Percentiles rank a stretch among this genome's conserved stretches.
Evolutionary conservation across 2,797 vertebrate species (phyloP).

Genomic region (Cottoperca gobio): DNA sequence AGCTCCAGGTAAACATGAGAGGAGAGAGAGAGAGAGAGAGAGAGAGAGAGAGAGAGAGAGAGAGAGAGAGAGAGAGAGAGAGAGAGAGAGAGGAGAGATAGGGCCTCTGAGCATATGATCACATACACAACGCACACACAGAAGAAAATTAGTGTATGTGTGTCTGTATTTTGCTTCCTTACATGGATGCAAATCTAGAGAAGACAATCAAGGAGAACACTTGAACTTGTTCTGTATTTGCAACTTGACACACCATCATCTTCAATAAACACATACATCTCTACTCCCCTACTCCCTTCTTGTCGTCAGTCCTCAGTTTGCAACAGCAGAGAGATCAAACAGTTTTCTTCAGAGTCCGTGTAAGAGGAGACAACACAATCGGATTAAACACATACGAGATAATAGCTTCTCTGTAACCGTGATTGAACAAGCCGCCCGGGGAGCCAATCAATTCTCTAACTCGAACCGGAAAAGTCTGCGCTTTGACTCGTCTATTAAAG

Average conservation of each 20-base stretch:
- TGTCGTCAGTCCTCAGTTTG: constrained; percentile 21
- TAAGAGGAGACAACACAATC: constrained; percentile 48
- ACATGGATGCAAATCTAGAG: constrained; percentile 36
- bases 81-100: constrained; percentile 27
- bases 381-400: constrained; percentile 58
- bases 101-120: constrained; percentile 49
- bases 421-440: constrained; percentile 56
- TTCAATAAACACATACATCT: constrained; percentile 34
- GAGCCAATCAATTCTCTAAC: constrained; percentile 64
- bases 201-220: constrained; percentile 45
- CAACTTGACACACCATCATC: constrained; percentile 40
- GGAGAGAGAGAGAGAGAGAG: constrained; percentile 12
- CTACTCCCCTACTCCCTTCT: neutral
- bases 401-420: constrained; percentile 69
- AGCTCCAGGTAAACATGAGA: constrained; percentile 68
- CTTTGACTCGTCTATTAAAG: constrained; percentile 8
- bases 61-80: no score
- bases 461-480: constrained; percentile 29
- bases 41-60: no score
- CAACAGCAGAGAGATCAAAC: constrained; percentile 35
- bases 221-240: constrained; percentile 41
- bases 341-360: constrained; percentile 18
- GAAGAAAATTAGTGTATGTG: no score
- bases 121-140: constrained; percentile 12
- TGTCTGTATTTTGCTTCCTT: no score